Evolutionary conservation across 1,140 invertebrate species (phyloP), one percentile per base, ranked within the genome.

Genomic region (Sogatella furcifera): DNA sequence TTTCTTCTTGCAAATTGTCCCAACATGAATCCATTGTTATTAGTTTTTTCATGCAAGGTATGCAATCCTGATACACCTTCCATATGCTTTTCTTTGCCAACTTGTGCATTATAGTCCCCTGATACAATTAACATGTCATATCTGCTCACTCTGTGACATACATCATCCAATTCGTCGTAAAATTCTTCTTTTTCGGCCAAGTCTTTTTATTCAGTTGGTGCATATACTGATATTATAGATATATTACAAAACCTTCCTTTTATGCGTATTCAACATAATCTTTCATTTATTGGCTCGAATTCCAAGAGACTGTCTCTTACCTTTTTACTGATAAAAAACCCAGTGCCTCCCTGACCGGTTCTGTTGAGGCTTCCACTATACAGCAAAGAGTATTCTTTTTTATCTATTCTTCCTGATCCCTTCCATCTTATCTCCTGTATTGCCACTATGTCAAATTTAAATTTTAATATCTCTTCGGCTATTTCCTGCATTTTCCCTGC

Each of bases 341-440:
- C 62, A 14, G 53, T 55, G 13, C 52, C 59, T 22, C 53, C 53
- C 4, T 31, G 31, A 5, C 31, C 31, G 10, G 42, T 55, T 19
- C 53, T 63, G 2, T 6, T 5, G 5, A 19, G 34, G 2, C 38
- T 15, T 55, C 62, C 52, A 43, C 58, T 63, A 38, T 60, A 63
- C 17, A 60, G 31, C 22, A 60, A 3, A 13, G 34, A 24, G 41
- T 28, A 60, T n/a, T 63, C 53, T 21, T 43, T 43, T 38, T 60
- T 63, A 21, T 60, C 58, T 2, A 63, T 42, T 19, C 34, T 60
- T 22, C 52, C 58, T 22, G 43, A n/a, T 2, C 59, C 58, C 14
- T 53, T 8, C 58, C 62, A 63, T 60, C 59, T 54, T 24, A 63
- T 52, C 15, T 60, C 58, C 52, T 60, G 58, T 13, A 63, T 53